These are phyloP conservation scores for Leptosomus discolor DNA, from an alignment of 2,113 vertebrate genomes.

Conservation along the genomic window DNA sequence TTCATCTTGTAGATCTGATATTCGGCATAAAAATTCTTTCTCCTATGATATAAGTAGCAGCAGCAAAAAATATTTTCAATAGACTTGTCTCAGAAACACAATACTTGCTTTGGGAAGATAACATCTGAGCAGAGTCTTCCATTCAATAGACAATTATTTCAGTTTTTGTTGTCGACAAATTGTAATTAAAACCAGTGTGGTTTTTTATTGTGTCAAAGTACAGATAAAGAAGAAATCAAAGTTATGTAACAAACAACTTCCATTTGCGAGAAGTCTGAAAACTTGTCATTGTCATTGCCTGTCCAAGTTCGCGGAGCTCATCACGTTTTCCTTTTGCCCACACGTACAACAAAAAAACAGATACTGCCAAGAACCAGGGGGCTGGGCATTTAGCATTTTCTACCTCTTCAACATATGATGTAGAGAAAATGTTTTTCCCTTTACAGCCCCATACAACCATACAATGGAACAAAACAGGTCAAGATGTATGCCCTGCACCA, in stretches of 20 bases:
- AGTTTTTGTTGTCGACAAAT: not conserved
- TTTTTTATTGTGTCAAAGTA: not conserved
- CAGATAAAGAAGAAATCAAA: not conserved
- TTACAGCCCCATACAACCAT: not conserved
- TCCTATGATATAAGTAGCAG: slow-evolving; percentile 74
- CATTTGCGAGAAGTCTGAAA: not conserved
- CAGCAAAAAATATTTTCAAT: not conserved
- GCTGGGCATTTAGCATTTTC: not conserved
- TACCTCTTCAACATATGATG: accelerated
- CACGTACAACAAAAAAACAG: not conserved
- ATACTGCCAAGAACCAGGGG: not conserved
- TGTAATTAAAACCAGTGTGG: not conserved
- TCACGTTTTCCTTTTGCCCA: not conserved
- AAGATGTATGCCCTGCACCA: not conserved
- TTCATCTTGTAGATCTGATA: slow-evolving; percentile 91
- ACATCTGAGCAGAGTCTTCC: not conserved
- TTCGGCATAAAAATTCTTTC: slow-evolving; percentile 85
- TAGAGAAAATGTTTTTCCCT: not conserved
- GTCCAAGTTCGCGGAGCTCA: not conserved
- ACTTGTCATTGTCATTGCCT: not conserved
- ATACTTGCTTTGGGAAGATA: not conserved
- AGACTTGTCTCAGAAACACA: not conserved
- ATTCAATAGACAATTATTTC: not conserved
- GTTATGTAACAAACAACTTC: not conserved
- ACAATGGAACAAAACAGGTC: not conserved